Base-by-base conservation (phyloP, 2,113 vertebrate genomes). In the Syngnathus scovelli region DNA sequence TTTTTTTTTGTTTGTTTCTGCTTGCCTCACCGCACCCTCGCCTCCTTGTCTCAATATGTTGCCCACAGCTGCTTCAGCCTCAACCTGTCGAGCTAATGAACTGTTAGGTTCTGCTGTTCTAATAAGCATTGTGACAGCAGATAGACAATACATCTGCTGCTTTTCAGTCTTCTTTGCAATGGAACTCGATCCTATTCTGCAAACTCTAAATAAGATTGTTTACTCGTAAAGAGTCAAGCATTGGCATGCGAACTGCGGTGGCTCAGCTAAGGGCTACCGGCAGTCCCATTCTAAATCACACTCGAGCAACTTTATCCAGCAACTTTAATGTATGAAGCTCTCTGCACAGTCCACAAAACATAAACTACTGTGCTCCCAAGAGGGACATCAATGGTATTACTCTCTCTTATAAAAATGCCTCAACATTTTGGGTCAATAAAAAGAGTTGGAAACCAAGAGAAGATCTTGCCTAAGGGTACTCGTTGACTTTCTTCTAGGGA, bases 11-110 rank as follows among this genome's bases (percentile, higher is more conserved):
- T 60, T 64, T 69, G 70, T 68, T 65, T 54, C 56, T 18, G 27
- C 76, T 72, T 77, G 63, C 33, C 80, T 63, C 73, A 69, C 60
- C 67, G 65, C 49, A 69, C 75, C 49, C 79, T 81, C 77, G 76
- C 83, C 82, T 75, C 72, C 15, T 23, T 78, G 75, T 72, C 83
- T 83, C 85, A 89, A 89, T 89, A 88, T 90, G 87, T 85, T 78
- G 82, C 74, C 83, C 81, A 81, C 86, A 89, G 85, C 88, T 90
- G 88, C 83, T 82, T 84, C 75, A 75, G 81, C 84, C 82, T 87
- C 87, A 87, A 90, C 83, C 64, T 83, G 88, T 87, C 86, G 86
- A 76, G 82, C 83, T 89, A 86, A 90, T 90, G 84, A 90, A 88
- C 85, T 84, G 81, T 33, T 46, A 61, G 73, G 82, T 67, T 84